Evolutionary conservation across 1,140 invertebrate genomes (phyloP).

Genomic region (Saccostrea cuccullata): DNA sequence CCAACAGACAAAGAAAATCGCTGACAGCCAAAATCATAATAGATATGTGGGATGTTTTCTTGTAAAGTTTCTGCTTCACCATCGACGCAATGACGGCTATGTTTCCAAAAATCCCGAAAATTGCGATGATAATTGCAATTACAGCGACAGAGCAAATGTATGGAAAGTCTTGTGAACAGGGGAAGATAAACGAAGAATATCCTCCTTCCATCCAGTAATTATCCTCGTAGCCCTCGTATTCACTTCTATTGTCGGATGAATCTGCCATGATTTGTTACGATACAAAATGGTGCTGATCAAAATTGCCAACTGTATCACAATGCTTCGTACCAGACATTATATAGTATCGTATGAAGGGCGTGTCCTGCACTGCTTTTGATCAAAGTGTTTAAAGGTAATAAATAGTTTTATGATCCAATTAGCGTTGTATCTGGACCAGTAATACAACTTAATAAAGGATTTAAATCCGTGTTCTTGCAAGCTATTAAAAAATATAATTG

Average conservation of each 20-base stretch:
- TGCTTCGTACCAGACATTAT: too few relatives aligned
- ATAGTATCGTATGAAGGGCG: too few relatives aligned
- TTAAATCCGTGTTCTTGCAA: too few relatives aligned
- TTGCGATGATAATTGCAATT: neutral
- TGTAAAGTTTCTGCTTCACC: neutral
- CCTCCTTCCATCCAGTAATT: neutral
- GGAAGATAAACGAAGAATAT: neutral
- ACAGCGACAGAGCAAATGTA: neutral
- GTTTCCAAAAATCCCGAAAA: neutral
- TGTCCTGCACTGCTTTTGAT: too few relatives aligned
- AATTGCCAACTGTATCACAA: neutral
- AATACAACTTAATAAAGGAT: too few relatives aligned
- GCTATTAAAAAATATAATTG: too few relatives aligned
- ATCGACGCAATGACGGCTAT: neutral
- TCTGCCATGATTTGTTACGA: neutral
- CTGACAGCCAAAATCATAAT: neutral
- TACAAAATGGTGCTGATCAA: neutral
- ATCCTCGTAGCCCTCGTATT: neutral
- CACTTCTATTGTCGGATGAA: neutral
- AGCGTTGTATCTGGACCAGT: too few relatives aligned
- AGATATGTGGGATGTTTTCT: neutral
- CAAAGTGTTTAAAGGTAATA: too few relatives aligned
- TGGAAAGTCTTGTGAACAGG: neutral
- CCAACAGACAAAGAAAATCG: neutral
- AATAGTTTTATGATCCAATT: too few relatives aligned